Percentiles rank a stretch among this genome's conserved stretches.
Conservation (phyloP, 2,113 vertebrate genomes). For the Struthidea cinerea region DNA sequence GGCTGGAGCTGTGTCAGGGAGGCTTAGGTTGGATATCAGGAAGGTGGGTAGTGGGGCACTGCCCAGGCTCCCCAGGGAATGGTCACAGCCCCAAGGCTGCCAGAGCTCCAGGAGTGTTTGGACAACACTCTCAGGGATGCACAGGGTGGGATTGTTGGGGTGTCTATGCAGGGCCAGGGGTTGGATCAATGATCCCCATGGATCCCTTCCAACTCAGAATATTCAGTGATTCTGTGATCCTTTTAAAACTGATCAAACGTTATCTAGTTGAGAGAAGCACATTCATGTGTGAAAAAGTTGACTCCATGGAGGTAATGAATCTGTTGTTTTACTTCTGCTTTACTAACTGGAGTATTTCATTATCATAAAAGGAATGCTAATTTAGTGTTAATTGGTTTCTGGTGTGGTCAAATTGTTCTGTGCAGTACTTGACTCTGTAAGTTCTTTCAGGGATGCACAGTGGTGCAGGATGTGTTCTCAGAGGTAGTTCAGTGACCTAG, state of each 20-base stretch:
- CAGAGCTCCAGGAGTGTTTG: background rate
- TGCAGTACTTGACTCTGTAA: background rate
- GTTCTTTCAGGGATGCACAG: background rate
- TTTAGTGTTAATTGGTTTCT: background rate
- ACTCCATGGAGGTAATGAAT: background rate
- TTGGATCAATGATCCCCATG: background rate
- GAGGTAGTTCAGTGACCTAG: background rate
- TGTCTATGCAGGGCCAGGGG: background rate
- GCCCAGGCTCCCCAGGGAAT: background rate
- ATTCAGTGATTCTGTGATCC: background rate
- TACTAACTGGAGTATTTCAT: background rate
- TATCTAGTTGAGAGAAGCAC: background rate
- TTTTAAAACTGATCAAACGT: background rate
- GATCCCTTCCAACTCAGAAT: background rate
- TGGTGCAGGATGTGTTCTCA: background rate
- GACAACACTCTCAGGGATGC: background rate
- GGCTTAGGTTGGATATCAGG: background rate
- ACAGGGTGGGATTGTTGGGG: background rate
- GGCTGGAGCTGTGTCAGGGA: background rate
- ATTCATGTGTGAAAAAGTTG: background rate
- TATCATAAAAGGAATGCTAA: background rate
- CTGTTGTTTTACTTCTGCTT: background rate
- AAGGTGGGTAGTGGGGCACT: background rate
- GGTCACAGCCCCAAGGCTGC: background rate
- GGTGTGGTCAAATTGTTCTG: background rate